Conservation (phyloP, 2,888 invertebrate species). For the Charanyca ferruginea region DNA sequence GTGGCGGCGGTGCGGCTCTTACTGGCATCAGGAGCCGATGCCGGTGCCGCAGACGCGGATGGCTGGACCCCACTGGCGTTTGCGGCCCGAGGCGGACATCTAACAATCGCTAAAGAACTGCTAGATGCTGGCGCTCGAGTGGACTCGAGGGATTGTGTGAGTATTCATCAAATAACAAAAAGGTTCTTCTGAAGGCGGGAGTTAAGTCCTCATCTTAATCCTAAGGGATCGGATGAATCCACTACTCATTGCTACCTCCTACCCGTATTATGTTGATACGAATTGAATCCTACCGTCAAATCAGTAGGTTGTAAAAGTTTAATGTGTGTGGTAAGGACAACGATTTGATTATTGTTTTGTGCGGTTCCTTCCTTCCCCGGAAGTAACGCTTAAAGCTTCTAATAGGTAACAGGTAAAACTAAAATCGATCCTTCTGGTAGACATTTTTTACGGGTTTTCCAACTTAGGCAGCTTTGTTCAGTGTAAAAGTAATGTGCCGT, state of each 20-base stretch:
- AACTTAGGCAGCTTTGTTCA: background rate
- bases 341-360: slow-evolving; percentile 1
- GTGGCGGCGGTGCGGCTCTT: slow-evolving; percentile 96
- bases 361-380: no score
- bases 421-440: background rate
- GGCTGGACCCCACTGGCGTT: slow-evolving; percentile 98
- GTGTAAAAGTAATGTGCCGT: background rate
- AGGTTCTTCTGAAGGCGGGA: background rate
- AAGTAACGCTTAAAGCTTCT: background rate
- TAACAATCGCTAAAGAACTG: slow-evolving; percentile 95
- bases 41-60: slow-evolving; percentile 97
- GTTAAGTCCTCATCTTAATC: no score
- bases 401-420: slow-evolving; percentile 5
- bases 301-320: background rate
- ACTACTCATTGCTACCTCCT: no score
- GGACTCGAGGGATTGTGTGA: slow-evolving; percentile 96
- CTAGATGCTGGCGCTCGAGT: slow-evolving; percentile 96
- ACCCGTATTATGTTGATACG: no score
- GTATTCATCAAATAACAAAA: slow-evolving; percentile 60
- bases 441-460: background rate
- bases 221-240: background rate
- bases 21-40: slow-evolving; percentile 97
- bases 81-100: slow-evolving; percentile 97
- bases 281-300: background rate
- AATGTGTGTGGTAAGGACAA: background rate